A percentile compares a stretch with the other conserved stretches of the same genome.
Evolutionary conservation across 2,797 vertebrate genomes (phyloP).

Genomic region (Cichlasoma orientale): DNA sequence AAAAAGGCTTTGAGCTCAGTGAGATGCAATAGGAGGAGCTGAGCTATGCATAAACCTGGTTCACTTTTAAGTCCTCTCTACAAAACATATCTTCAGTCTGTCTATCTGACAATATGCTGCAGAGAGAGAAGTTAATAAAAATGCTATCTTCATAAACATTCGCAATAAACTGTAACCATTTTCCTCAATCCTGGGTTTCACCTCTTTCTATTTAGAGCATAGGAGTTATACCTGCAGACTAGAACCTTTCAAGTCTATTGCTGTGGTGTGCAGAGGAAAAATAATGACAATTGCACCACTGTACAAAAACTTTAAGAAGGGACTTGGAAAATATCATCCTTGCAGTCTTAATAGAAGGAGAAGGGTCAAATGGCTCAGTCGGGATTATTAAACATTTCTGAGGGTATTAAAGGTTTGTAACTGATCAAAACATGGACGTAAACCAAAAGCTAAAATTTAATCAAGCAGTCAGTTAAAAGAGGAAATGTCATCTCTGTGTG

Average conservation of each 20-base stretch:
- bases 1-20: not conserved
- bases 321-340: not conserved
- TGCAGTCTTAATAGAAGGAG: not conserved
- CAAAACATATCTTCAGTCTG: not conserved
- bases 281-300: too few species aligned
- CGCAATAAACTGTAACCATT: not conserved
- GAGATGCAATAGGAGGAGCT: not conserved
- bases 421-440: not conserved
- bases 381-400: not conserved
- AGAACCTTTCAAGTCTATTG: not conserved
- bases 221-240: not conserved
- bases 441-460: conserved; percentile 5
- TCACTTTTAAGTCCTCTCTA: too few species aligned
- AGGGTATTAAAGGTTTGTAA: not conserved
- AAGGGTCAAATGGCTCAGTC: too few species aligned
- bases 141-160: not conserved
- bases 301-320: too few species aligned
- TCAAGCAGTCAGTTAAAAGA: conserved; percentile 9
- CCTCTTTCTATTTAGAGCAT: not conserved
- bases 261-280: not conserved
- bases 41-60: not conserved
- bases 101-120: not conserved
- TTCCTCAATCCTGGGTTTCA: too few species aligned
- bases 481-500: conserved; percentile 10
- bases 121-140: not conserved